Evolutionary conservation across 2,888 invertebrate species (phyloP), one percentile per base, ranked within the genome.

Genomic region (Eueremaeus valkanovi): DNA sequence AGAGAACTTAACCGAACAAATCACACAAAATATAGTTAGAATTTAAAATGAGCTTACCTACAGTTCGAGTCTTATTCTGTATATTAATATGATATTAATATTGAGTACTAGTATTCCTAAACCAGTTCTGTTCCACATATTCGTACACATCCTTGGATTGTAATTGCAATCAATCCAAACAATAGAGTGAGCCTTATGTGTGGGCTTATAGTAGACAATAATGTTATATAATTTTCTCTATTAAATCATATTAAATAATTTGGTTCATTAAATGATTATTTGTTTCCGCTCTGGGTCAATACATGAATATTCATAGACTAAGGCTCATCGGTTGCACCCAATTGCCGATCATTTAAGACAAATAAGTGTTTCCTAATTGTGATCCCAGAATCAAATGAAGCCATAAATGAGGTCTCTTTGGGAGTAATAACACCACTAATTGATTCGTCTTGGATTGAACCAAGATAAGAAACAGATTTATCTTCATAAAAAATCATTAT

Each of bases 391-490:
- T 36, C 11, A 11, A 11, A 8, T 36, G 36, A 36, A 36, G 36
- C n/a, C n/a, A n/a, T n/a, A n/a, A 55, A 27, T 55, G 55, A 61
- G 61, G 61, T 33, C 61, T 31, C 8, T 29, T 61, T 18, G 61
- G 61, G 61, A 31, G 61, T 29, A 61, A 61, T 61, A 61, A 61
- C 31, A 61, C 51, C 51, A 61, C 6, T 61, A 61, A 61, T 61
- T 61, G 61, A 61, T 61, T 61, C 11, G 61, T 61, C 61, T 8
- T 21, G 51, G 51, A 51, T 51, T 51, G 36, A 51, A 21, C 21
- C 21, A n/a, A 13, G 45, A 51, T n/a, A 51, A 51, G 8, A 21
- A 51, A 21, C 6, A n/a, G 6, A 45, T 45, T 45, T 45, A 45
- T 45, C 18, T 18, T 45, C 3, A 45, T 18, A n/a, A n/a, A n/a